phyloP scores from a whole-genome alignment of 2,888 invertebrate genomes.

The Drosophila picticornis region DNA sequence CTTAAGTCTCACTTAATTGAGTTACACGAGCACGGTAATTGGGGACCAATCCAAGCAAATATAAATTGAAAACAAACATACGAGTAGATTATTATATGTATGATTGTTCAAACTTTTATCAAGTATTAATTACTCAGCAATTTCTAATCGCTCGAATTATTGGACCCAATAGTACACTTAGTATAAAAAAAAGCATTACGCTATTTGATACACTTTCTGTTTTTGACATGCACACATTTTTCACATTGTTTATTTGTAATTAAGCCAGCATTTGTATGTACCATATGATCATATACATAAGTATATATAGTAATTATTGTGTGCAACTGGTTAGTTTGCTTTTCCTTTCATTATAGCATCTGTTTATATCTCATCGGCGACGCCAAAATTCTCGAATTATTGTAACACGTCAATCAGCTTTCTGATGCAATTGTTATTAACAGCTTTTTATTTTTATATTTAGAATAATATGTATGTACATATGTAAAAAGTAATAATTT shows the following conservation, averaged over 20 bases:
- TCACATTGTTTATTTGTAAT: constrained; percentile 24
- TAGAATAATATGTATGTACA: constrained; percentile 13
- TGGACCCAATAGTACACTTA: background rate
- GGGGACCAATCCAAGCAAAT: background rate
- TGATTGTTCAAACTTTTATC: too few species aligned
- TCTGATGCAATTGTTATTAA: constrained; percentile 20
- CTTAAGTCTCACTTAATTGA: background rate
- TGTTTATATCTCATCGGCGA: constrained; percentile 13
- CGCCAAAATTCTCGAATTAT: constrained; percentile 6
- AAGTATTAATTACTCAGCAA: constrained; percentile 15
- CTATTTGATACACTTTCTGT: constrained; percentile 35
- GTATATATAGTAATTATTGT: constrained; percentile 33
- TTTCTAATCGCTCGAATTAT: constrained; percentile 1
- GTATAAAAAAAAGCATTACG: background rate
- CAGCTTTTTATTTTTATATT: constrained; percentile 10
- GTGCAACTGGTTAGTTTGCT: constrained; percentile 41
- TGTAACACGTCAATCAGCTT: constrained; percentile 4
- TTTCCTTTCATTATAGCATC: constrained; percentile 16
- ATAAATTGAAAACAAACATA: constrained; percentile 6
- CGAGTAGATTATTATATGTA: constrained; percentile 1
- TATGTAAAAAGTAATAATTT: constrained; percentile 43
- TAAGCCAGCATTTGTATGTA: constrained; percentile 39
- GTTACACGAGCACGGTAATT: background rate
- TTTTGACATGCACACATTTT: constrained; percentile 35
- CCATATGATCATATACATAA: constrained; percentile 27